Evolutionary conservation across 2,888 invertebrate genomes (phyloP).

Genomic region (Cyrtodaria siliqua): DNA sequence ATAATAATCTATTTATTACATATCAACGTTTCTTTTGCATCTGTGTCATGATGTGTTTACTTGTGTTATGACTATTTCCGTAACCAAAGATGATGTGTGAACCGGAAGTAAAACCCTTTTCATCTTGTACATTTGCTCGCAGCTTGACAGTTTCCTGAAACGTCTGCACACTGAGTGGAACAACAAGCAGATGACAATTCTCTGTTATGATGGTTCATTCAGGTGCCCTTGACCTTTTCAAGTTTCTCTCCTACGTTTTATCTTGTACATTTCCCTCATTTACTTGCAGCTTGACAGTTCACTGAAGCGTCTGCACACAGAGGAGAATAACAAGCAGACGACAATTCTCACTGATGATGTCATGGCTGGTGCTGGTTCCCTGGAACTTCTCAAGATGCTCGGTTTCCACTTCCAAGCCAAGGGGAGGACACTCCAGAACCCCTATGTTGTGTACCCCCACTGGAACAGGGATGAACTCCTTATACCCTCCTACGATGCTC

Average conservation of each 20-base stretch:
- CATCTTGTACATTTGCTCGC: too few species aligned
- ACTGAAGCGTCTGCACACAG: slow-evolving; percentile 80
- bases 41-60: too few species aligned
- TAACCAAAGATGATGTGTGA: too few species aligned
- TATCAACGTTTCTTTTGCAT: too few species aligned
- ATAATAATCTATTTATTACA: too few species aligned
- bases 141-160: slow-evolving; percentile 82
- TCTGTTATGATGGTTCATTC: slow-evolving; percentile 62
- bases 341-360: slow-evolving; percentile 67
- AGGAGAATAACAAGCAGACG: slow-evolving; percentile 77
- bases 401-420: slow-evolving; percentile 83
- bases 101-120: too few species aligned
- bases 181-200: slow-evolving; percentile 72
- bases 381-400: slow-evolving; percentile 79
- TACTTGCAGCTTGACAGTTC: slow-evolving; percentile 82
- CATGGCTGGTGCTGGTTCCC: slow-evolving; percentile 60
- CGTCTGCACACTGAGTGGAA: slow-evolving; percentile 79
- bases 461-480: slow-evolving; percentile 82
- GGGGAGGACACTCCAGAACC: slow-evolving; percentile 69
- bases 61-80: too few species aligned
- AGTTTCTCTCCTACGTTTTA: too few species aligned
- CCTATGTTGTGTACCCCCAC: slow-evolving; percentile 83
- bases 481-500: slow-evolving; percentile 79
- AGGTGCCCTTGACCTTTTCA: slow-evolving; percentile 75
- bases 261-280: too few species aligned